Percentiles rank a stretch among this genome's conserved stretches.
These are phyloP conservation scores for Thymelicus sylvestris DNA, from an alignment of 2,888 invertebrate species.

Conservation along the genomic window DNA sequence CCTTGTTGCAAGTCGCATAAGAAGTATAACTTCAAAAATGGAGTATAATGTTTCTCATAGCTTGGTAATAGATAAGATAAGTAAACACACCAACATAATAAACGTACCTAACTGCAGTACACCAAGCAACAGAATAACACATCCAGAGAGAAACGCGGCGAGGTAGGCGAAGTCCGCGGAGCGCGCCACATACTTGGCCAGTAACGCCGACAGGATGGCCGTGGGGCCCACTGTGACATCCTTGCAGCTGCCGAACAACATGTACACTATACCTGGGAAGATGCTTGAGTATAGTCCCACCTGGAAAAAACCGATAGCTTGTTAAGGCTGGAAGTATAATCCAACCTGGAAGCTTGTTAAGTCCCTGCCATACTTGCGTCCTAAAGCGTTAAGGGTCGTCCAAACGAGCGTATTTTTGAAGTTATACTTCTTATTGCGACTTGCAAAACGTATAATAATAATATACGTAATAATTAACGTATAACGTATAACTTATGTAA, in stretches of 20 bases:
- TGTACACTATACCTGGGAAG: slow-evolving; percentile 95
- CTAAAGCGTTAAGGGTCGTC: too few species aligned
- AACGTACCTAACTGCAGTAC: slow-evolving; percentile 86
- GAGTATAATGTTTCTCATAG: too few species aligned
- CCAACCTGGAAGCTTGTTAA: slow-evolving; percentile 86
- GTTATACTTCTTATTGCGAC: too few species aligned
- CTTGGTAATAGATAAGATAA: too few species aligned
- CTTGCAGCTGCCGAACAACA: slow-evolving; percentile 93
- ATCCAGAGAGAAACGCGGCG: slow-evolving; percentile 90
- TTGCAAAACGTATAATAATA: too few species aligned
- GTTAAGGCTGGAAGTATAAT: slow-evolving; percentile 88
- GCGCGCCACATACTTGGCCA: slow-evolving; percentile 87
- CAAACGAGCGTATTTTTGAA: too few species aligned
- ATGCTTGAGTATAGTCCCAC: slow-evolving; percentile 97
- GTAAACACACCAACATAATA: background rate
- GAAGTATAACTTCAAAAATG: too few species aligned
- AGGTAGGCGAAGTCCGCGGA: slow-evolving; percentile 89
- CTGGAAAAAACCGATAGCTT: slow-evolving; percentile 55
- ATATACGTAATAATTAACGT: too few species aligned
- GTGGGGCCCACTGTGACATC: slow-evolving; percentile 93
- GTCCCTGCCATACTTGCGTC: too few species aligned
- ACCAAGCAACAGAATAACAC: slow-evolving; percentile 89
- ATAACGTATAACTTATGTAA: too few species aligned
- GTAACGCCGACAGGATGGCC: slow-evolving; percentile 94
- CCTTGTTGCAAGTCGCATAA: too few species aligned